Percentiles rank a stretch among this genome's conserved stretches.
These are phyloP conservation scores for Lagopus muta DNA, from an alignment of 2,113 vertebrate genomes.

Conservation along the genomic window DNA sequence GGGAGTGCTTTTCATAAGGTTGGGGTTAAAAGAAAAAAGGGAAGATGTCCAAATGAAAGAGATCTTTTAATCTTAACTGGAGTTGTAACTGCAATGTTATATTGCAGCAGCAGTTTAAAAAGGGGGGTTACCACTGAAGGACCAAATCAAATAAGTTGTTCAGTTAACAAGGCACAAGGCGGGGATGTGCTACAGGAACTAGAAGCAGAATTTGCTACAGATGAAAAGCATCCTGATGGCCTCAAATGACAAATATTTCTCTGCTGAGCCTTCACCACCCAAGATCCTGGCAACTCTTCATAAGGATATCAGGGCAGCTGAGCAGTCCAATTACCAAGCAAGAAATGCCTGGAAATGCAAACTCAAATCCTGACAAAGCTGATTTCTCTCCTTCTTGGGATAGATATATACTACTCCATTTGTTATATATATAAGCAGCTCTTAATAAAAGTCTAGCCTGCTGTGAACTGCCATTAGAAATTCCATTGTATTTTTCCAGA, in stretches of 20 bases:
- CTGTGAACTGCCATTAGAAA: background rate
- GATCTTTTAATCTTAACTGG: background rate
- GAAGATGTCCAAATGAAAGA: background rate
- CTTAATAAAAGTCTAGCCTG: background rate
- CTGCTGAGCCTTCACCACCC: background rate
- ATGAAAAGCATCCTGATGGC: slow-evolving; percentile 4
- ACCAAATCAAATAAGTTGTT: background rate
- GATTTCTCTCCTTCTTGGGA: background rate
- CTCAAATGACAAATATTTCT: background rate
- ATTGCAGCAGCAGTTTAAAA: background rate
- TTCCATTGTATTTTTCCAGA: background rate
- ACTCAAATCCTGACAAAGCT: background rate
- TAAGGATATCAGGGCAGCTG: background rate
- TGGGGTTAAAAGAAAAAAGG: slow-evolving; percentile 3
- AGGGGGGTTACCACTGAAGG: background rate
- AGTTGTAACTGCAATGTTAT: background rate
- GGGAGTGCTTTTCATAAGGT: background rate
- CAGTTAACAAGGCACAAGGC: background rate
- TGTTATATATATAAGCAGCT: background rate
- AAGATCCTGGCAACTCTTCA: background rate
- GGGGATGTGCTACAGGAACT: background rate
- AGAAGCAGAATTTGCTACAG: background rate
- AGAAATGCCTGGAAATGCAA: slow-evolving; percentile 7
- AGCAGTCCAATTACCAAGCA: background rate
- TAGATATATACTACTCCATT: background rate